Conservation (phyloP, 2,888 invertebrate genomes). For the Chaetogeoica ovagalla region DNA sequence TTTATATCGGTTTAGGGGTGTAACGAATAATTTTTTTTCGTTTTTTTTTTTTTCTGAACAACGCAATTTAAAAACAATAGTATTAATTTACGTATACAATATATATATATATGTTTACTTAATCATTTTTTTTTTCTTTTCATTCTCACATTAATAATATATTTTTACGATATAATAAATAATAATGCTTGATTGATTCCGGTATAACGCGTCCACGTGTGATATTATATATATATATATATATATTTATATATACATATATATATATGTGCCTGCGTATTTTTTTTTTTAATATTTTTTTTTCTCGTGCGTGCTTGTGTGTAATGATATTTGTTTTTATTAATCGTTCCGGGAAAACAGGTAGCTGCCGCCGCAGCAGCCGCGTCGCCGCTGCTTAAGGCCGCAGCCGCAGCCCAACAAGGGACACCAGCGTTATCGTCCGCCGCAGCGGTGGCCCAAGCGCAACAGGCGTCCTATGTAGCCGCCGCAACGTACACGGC, state of each 20-base stretch:
- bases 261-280: slow-evolving; percentile 39
- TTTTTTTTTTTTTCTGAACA: neutral
- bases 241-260: too few relatives aligned
- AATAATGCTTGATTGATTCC: slow-evolving; percentile 50
- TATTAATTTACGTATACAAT: slow-evolving; percentile 24
- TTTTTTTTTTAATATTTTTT: slow-evolving; percentile 15
- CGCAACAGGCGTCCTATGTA: slow-evolving; percentile 85
- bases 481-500: slow-evolving; percentile 86
- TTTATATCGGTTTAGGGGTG: slow-evolving; percentile 26
- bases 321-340: slow-evolving; percentile 58
- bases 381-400: slow-evolving; percentile 75
- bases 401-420: slow-evolving; percentile 62
- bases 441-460: slow-evolving; percentile 66
- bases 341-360: slow-evolving; percentile 65
- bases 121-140: neutral
- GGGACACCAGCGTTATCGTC: slow-evolving; percentile 53
- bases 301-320: neutral
- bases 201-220: slow-evolving; percentile 51
- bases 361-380: slow-evolving; percentile 73
- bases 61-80: slow-evolving; percentile 27
- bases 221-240: slow-evolving; percentile 1
- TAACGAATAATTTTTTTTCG: slow-evolving; percentile 1
- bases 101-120: neutral
- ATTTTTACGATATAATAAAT: slow-evolving; percentile 11
- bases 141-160: slow-evolving; percentile 16